phyloP scores from a whole-genome alignment of 2,113 vertebrate genomes.

The Phoenicopterus ruber region DNA sequence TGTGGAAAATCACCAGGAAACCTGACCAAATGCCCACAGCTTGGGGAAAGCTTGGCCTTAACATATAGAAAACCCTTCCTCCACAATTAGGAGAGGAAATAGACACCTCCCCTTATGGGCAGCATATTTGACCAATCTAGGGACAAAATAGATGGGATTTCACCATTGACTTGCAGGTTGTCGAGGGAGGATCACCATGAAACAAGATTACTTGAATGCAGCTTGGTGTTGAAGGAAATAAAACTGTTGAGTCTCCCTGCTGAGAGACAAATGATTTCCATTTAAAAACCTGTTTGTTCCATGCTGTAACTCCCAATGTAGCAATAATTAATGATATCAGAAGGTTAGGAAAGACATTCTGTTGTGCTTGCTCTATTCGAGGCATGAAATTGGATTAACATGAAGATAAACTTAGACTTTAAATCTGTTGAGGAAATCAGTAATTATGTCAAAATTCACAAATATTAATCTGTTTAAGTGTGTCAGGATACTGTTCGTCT shows the following conservation, averaged over 20 bases:
- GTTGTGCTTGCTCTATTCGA: conserved; percentile 64
- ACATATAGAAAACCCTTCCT: conserved; percentile 57
- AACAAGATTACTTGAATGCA: conserved; percentile 51
- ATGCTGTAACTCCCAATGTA: conserved; percentile 74
- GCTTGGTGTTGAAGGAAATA: conserved; percentile 66
- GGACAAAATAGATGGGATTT: conserved; percentile 56
- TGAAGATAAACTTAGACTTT: conserved; percentile 68
- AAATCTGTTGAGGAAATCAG: conserved; percentile 72
- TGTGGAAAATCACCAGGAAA: conserved; percentile 76
- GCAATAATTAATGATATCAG: conserved; percentile 81
- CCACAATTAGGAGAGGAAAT: conserved; percentile 67
- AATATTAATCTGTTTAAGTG: conserved; percentile 49
- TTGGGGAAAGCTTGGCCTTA: conserved; percentile 54
- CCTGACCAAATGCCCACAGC: conserved; percentile 75
- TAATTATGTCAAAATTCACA: conserved; percentile 66
- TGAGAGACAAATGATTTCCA: conserved; percentile 83
- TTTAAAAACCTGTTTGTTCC: conserved; percentile 80
- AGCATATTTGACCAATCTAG: conserved; percentile 56
- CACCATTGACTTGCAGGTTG: conserved; percentile 48
- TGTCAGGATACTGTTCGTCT: background rate
- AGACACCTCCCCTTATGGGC: conserved; percentile 53
- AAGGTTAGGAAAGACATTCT: conserved; percentile 74
- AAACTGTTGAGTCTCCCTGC: conserved; percentile 71
- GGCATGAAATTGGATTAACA: conserved; percentile 80
- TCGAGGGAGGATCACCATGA: conserved; percentile 44